Evolutionary conservation across 2,113 vertebrate genomes (phyloP).

Genomic region (Lonchura striata): DNA sequence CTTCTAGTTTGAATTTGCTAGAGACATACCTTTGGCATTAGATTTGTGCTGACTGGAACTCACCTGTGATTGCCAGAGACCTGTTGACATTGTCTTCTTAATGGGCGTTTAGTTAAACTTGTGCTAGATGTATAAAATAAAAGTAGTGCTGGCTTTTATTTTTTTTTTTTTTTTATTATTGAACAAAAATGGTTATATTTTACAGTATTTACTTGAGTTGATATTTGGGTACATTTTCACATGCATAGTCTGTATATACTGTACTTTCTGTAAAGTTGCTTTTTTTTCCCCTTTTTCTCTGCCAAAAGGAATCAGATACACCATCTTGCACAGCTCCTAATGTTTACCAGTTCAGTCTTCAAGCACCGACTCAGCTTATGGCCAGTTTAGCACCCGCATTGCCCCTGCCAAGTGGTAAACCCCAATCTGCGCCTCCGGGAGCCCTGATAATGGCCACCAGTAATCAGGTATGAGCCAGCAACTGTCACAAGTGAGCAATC

Average conservation of each 20-base stretch:
- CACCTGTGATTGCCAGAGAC: background rate
- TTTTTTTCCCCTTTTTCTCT: constrained; percentile 41
- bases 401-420: constrained; percentile 81
- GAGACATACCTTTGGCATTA: background rate
- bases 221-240: constrained; percentile 46
- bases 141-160: background rate
- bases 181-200: background rate
- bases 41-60: background rate
- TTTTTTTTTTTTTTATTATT: background rate
- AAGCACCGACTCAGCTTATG: constrained; percentile 77
- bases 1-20: background rate
- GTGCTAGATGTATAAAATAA: background rate
- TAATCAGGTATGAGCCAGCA: constrained; percentile 83
- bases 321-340: constrained; percentile 80
- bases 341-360: constrained; percentile 83
- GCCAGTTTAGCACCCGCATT: constrained; percentile 80
- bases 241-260: constrained; percentile 33
- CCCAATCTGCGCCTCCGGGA: constrained; percentile 74
- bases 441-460: constrained; percentile 82
- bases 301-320: constrained; percentile 90
- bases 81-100: background rate
- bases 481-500: background rate
- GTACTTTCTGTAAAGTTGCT: constrained; percentile 62
- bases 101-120: background rate
- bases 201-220: background rate